These are phyloP conservation scores for Hypotaenidia okinawae DNA, from an alignment of 2,797 vertebrate genomes.

Conservation along the genomic window DNA sequence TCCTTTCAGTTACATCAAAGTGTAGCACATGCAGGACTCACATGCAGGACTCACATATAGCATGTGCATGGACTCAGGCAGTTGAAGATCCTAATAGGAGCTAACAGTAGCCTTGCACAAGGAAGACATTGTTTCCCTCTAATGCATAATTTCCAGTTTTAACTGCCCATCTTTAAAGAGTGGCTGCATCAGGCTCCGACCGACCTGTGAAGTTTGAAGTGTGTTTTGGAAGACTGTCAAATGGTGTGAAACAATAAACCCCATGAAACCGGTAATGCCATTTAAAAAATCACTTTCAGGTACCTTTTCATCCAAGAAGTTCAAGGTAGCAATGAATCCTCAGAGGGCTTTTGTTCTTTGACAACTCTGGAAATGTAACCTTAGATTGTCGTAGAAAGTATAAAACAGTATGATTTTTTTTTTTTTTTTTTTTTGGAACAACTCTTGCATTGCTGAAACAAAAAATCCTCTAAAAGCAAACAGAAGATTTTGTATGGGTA, in stretches of 20 bases:
- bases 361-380: background rate
- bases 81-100: background rate
- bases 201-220: background rate
- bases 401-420: background rate
- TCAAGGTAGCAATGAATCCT: background rate
- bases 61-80: background rate
- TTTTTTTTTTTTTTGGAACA: background rate
- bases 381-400: conserved; percentile 6
- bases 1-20: background rate
- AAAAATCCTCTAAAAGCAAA: conserved; percentile 18
- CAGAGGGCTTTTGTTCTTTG: background rate
- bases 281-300: background rate
- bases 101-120: background rate
- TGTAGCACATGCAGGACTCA: background rate
- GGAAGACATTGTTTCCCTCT: background rate
- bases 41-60: too few species aligned
- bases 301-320: background rate
- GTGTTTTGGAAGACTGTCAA: background rate
- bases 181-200: background rate
- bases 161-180: background rate
- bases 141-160: background rate
- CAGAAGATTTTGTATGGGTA: background rate
- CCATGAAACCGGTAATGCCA: background rate
- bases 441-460: background rate
- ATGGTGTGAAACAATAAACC: background rate